A percentile compares a stretch with the other conserved stretches of the same genome.
Conservation (phyloP, 2,888 invertebrate species). For the Chaetogeoica ovagalla region DNA sequence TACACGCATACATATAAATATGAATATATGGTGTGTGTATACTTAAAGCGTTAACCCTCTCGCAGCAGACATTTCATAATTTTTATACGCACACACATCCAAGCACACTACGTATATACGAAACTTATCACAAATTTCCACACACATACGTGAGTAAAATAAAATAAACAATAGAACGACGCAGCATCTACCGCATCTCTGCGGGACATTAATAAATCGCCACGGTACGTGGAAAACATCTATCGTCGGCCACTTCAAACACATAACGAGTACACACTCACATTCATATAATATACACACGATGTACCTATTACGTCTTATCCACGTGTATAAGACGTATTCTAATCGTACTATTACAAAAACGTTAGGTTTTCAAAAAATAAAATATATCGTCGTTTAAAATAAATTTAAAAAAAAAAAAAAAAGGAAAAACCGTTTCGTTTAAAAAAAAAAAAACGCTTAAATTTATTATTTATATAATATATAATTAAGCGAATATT, state of each 20-base stretch:
- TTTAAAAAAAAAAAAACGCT: too few species aligned
- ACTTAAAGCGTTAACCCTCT: slow-evolving; percentile 28
- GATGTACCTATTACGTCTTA: background rate
- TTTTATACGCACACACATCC: background rate
- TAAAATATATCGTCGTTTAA: too few species aligned
- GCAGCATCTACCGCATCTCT: background rate
- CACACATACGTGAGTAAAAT: background rate
- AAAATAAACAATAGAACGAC: slow-evolving; percentile 30
- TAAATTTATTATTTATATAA: too few species aligned
- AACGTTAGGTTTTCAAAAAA: too few species aligned
- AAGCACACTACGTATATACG: background rate
- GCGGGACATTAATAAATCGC: slow-evolving; percentile 14
- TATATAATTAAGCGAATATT: too few species aligned
- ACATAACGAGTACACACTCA: background rate
- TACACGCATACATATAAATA: background rate
- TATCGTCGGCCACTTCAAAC: slow-evolving; percentile 43
- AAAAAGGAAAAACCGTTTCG: too few species aligned
- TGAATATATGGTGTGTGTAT: background rate
- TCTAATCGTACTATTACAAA: too few species aligned
- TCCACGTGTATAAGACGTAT: background rate
- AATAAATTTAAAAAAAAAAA: too few species aligned
- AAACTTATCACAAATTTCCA: slow-evolving; percentile 31
- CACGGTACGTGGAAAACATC: slow-evolving; percentile 21
- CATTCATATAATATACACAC: background rate
- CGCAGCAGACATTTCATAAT: slow-evolving; percentile 23